phyloP scores from a whole-genome alignment of 2,113 vertebrate species.

The Peromyscus maniculatus region DNA sequence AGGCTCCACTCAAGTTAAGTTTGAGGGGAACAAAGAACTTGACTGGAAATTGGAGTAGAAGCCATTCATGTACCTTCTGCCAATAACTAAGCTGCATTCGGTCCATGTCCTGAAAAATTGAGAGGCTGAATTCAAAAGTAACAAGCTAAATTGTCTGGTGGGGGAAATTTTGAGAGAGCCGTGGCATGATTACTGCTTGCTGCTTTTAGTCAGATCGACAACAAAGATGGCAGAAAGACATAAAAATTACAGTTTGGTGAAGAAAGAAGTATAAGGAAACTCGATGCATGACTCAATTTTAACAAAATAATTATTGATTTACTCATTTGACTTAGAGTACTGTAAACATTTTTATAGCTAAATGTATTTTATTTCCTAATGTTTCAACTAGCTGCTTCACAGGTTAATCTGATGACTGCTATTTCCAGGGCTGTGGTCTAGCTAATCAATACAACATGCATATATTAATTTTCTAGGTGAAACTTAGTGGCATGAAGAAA shows the following conservation, averaged over 20 bases:
- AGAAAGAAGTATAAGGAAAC: not conserved
- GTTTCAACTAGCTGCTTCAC: not conserved
- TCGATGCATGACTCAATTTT: not conserved
- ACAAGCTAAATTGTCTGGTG: not conserved
- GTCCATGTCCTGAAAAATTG: not conserved
- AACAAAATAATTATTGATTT: not conserved
- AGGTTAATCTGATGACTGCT: not conserved
- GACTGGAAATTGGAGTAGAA: not conserved
- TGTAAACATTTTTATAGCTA: conserved; percentile 3
- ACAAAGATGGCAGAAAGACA: not conserved
- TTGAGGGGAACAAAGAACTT: not conserved
- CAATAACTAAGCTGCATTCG: not conserved
- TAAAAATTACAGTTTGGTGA: not conserved
- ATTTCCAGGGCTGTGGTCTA: not conserved
- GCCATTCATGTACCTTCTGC: not conserved
- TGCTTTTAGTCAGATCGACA: not conserved
- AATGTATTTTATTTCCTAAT: conserved; percentile 1
- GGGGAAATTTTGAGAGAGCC: not conserved
- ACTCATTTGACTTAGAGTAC: not conserved
- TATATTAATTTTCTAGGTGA: not conserved
- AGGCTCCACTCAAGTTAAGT: not conserved
- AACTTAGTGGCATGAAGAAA: not conserved
- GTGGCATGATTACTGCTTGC: not conserved
- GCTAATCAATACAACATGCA: not conserved
- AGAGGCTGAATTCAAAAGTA: not conserved